Evolutionary conservation across 92 coral and sea anemone genomes (phyloP), one percentile per base, ranked within the genome.

Genomic region (Heteractis magnifica): DNA sequence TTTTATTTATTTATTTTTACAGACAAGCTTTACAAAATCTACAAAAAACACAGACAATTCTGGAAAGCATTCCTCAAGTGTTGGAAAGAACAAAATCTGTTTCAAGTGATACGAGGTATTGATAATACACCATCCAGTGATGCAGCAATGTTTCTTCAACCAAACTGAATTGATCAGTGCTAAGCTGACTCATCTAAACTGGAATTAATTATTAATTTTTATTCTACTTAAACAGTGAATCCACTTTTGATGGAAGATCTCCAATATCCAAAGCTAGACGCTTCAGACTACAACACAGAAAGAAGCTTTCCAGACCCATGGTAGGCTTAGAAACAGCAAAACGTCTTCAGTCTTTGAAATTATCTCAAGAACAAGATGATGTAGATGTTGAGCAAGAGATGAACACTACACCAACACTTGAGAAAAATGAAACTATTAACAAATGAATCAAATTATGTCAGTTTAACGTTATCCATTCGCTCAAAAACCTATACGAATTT

Each of bases 241-340:
- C 86, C 15, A 83, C 86, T 10, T 12, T 62, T n/a, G 82, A 76
- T 62, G 83, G 76, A 21, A 65, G 18, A 52, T 55, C 71, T 52
- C 88, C 88, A 65, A 19, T 71, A 16, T 78, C 80, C 13, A 77
- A 78, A 51, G 79, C 53, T 49, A 65, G 72, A 41, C 65, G 81
- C 18, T 85, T 85, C 48, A 76, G 83, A n/a, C 13, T 85, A 71
- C 88, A 78, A 55, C 88, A 85, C 83, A 68, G 88, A 68, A 85
- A 85, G 82, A 85, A 85, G 64, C 83, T 85, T 4, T 85, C 88
- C 49, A 64, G 83, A 70, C 87, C 87, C 13, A 76, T 20, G 73
- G 75, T 78, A 14, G 64, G 52, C 12, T 48, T 49, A 56, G 75
- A 65, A 10, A 56, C 55, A 76, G 6, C 50, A 19, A 53, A 34